These are phyloP conservation scores for Amphiura filiformis DNA, from an alignment of 35 echinoderm and acorn worm genomes.

Conservation along the genomic window DNA sequence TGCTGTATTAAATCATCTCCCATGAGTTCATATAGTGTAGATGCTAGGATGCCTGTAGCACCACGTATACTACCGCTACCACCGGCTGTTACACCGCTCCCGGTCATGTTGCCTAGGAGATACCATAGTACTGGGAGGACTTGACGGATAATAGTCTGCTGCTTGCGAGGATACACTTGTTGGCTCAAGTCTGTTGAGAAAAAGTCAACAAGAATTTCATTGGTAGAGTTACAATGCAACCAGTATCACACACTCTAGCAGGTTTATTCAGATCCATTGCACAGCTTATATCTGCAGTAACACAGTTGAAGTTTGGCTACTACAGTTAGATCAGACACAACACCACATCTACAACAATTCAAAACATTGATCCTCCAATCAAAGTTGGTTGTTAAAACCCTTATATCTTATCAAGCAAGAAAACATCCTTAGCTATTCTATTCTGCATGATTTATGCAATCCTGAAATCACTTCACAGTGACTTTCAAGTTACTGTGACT, in stretches of 20 bases:
- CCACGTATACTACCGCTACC: slow-evolving; percentile 81
- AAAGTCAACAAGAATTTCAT: slow-evolving; percentile 4
- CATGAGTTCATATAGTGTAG: slow-evolving; percentile 66
- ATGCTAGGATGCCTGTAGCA: slow-evolving; percentile 59
- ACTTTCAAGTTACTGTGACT: no score
- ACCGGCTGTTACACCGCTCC: slow-evolving; percentile 78
- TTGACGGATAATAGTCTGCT: slow-evolving; percentile 75
- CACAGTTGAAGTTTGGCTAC: no score
- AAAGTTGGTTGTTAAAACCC: no score
- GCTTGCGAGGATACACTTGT: slow-evolving; percentile 72
- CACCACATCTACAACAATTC: no score
- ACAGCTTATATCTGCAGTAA: no score
- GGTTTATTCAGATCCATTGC: no score
- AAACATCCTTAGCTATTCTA: no score
- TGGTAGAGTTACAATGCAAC: not conserved
- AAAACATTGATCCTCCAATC: no score
- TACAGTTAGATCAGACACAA: no score
- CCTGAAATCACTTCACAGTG: no score
- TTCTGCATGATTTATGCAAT: no score
- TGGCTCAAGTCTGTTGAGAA: slow-evolving; percentile 55
- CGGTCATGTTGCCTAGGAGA: slow-evolving; percentile 84
- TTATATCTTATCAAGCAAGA: no score
- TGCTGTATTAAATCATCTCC: slow-evolving; percentile 74
- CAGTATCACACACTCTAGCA: not conserved
- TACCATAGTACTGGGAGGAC: slow-evolving; percentile 90